Base-by-base conservation (phyloP, 2,797 vertebrate genomes). In the Myotis pilosus region DNA sequence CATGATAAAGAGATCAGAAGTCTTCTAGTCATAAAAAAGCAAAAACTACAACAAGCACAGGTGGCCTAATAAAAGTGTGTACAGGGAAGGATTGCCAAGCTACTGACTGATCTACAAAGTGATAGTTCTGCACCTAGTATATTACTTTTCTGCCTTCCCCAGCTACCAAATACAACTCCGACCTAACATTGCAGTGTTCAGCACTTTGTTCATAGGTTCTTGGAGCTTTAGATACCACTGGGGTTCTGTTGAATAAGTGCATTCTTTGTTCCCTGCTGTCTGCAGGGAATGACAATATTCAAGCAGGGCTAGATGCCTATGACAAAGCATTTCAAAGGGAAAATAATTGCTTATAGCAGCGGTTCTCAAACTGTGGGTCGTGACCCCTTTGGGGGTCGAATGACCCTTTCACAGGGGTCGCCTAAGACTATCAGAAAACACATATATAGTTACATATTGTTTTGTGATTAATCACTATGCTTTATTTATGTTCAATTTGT, bases 221-320 rank as follows among this genome's bases (percentile, higher is more conserved):
- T 72, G 68, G n/a, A 33, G 20, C 33, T 91, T 88, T 44, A 47
- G 28, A 75, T 38, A 57, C 30, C 80, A 91, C 33, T 44, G 47
- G 49, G 44, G 2, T 49, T 53, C 19, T 60, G 19, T 0, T 60
- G 9, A 87, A 16, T 3, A 53, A 75, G 6, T 69, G 10, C n/a
- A 60, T 53, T 78, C 41, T 94, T 84, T 49, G 41, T 25, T 89
- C 89, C 33, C 30, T 94, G 93, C 53, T 94, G 44, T 44, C 44
- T 84, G 23, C 36, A 12, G 16, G 87, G 22, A 76, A 85, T 7
- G 30, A 19, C 0, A 6, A 78, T 33, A 68, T 71, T 51, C 36
- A 49, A 87, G 78, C 51, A 72, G 9, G 33, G 20, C 6, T 25
- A 38, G 9, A 12, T n/a, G 38, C 20, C 76, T 74, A 38, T 5